Conservation (phyloP, 1,140 invertebrate species). For the Drosophila rhopaloa region DNA sequence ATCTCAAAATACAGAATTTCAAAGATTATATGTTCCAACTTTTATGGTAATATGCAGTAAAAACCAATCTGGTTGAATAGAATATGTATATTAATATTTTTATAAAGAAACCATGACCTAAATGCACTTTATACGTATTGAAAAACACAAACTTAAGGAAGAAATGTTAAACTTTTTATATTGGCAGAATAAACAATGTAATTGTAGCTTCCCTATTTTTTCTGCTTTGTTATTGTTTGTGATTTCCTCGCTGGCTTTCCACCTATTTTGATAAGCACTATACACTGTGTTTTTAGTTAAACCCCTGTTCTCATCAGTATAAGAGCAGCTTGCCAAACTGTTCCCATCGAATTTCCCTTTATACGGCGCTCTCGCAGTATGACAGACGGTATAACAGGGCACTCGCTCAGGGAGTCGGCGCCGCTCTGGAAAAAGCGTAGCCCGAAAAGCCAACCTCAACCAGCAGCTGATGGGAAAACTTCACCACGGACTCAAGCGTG, state of each 20-base stretch:
- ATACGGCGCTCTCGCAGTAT: background rate
- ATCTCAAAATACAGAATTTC: no score
- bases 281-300: slow-evolving; percentile 49
- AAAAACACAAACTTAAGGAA: background rate
- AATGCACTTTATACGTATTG: no score
- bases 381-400: slow-evolving; percentile 14
- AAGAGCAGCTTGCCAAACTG: slow-evolving; percentile 18
- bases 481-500: slow-evolving; percentile 53
- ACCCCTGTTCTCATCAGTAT: slow-evolving; percentile 30
- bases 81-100: background rate
- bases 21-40: no score
- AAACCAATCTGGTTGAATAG: background rate
- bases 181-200: background rate
- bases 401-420: slow-evolving; percentile 35
- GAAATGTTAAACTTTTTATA: background rate
- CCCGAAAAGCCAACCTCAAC: slow-evolving; percentile 49
- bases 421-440: slow-evolving; percentile 28
- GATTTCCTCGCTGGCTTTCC: background rate
- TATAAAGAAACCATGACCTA: background rate
- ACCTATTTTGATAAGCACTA: slow-evolving; percentile 64
- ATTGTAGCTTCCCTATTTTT: slow-evolving; percentile 1
- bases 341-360: slow-evolving; percentile 25
- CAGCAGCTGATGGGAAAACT: slow-evolving; percentile 56
- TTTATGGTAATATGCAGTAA: no score
- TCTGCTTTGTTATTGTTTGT: slow-evolving; percentile 9